Conservation (phyloP, 2,113 vertebrate genomes). For the Chascanopsetta lugubris region DNA sequence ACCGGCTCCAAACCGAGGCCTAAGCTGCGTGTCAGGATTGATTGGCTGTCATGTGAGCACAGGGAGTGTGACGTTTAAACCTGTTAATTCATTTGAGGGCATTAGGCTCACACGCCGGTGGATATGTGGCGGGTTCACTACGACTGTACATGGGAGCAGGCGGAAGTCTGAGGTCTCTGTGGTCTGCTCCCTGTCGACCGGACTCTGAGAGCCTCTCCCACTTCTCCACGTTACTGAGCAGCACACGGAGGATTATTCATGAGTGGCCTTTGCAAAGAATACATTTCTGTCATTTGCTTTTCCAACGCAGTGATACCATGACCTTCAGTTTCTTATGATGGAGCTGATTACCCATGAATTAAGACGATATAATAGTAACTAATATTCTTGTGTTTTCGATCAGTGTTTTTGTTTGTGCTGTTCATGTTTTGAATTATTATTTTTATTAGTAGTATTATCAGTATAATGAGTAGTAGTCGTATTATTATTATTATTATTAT, state of each 20-base stretch:
- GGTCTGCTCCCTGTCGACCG: constrained; percentile 38
- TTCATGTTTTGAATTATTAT: too few relatives aligned
- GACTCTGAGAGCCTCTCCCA: constrained; percentile 27
- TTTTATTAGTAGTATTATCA: too few relatives aligned
- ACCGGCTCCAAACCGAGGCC: constrained; percentile 23
- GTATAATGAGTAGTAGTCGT: too few relatives aligned
- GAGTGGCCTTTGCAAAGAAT: background rate
- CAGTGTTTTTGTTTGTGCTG: too few relatives aligned
- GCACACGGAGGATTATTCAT: constrained; percentile 21
- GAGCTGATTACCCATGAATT: too few relatives aligned
- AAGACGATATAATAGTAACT: too few relatives aligned
- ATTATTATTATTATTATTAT: too few relatives aligned
- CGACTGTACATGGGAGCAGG: constrained; percentile 48
- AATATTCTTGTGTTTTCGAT: too few relatives aligned
- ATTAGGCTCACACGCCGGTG: constrained; percentile 66
- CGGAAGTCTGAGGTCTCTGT: constrained; percentile 49
- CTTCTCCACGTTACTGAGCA: constrained; percentile 6
- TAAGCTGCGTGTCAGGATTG: constrained; percentile 22
- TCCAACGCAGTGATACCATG: too few relatives aligned
- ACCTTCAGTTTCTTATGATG: too few relatives aligned
- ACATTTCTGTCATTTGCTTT: too few relatives aligned
- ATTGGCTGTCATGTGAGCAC: constrained; percentile 51
- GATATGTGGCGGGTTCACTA: constrained; percentile 65
- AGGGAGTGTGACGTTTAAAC: constrained; percentile 70
- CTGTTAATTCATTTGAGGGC: constrained; percentile 68